Conservation (phyloP, 2,113 vertebrate species). For the Anolis carolinensis region DNA sequence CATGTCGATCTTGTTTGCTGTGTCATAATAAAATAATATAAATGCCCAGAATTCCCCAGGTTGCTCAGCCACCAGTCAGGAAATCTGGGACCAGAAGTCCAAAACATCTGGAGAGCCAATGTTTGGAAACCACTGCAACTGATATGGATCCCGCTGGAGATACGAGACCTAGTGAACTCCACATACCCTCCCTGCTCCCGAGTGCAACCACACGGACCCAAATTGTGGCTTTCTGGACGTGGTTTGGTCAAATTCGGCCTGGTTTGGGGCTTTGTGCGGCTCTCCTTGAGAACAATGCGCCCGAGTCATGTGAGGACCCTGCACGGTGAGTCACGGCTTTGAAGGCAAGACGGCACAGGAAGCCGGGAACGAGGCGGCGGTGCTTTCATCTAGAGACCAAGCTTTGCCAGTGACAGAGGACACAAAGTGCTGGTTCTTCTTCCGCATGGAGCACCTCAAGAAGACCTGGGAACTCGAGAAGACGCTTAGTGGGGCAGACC, state of each 20-base stretch:
- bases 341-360: background rate
- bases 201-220: too few relatives aligned
- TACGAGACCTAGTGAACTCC: background rate
- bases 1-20: too few relatives aligned
- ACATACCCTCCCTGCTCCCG: too few relatives aligned
- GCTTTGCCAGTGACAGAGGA: background rate
- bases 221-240: background rate
- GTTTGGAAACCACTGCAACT: too few relatives aligned
- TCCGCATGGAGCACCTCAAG: background rate
- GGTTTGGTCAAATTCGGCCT: background rate
- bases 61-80: too few relatives aligned
- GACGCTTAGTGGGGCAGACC: background rate
- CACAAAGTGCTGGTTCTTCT: background rate
- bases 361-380: background rate
- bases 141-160: too few relatives aligned
- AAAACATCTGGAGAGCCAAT: too few relatives aligned
- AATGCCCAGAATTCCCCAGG: too few relatives aligned
- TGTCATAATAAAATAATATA: too few relatives aligned
- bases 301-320: conserved; percentile 15
- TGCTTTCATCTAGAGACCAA: background rate
- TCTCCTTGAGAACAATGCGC: conserved; percentile 4
- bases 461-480: background rate
- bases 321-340: conserved; percentile 27
- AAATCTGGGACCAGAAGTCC: too few relatives aligned
- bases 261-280: background rate